Percentiles rank a stretch among this genome's conserved stretches.
Evolutionary conservation across 2,113 vertebrate genomes (phyloP).

Genomic region (Glaucomys volans): DNA sequence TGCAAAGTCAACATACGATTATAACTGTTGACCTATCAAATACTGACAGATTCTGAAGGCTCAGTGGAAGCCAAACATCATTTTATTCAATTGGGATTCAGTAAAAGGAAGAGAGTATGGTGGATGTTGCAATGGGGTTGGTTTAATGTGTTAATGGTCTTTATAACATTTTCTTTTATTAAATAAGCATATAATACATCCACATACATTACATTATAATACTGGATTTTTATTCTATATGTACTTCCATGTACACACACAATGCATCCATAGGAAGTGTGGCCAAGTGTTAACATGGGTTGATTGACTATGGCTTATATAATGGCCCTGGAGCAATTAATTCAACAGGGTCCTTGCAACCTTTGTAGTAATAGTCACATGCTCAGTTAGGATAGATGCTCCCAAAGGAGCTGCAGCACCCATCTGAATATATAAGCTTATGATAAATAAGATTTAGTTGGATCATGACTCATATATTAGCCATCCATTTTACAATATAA

Average conservation of each 20-base stretch:
- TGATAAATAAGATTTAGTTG: background rate
- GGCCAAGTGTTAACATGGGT: background rate
- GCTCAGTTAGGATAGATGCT: background rate
- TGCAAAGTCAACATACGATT: constrained; percentile 79
- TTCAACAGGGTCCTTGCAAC: background rate
- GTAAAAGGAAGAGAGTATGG: constrained; percentile 60
- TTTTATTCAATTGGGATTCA: constrained; percentile 72
- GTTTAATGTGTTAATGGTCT: constrained; percentile 63
- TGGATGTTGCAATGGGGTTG: constrained; percentile 73
- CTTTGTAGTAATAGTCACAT: background rate
- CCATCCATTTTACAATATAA: background rate
- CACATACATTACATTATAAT: background rate
- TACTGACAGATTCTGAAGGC: constrained; percentile 72
- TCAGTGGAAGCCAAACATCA: constrained; percentile 77
- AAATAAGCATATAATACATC: background rate
- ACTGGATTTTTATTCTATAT: constrained; percentile 5
- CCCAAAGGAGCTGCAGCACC: background rate
- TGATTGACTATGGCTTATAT: background rate
- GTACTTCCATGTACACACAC: background rate
- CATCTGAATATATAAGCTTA: background rate
- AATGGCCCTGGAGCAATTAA: background rate
- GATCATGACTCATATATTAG: background rate
- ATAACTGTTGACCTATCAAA: constrained; percentile 81
- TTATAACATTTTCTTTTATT: constrained; percentile 74
- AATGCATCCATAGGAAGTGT: background rate